phyloP scores from a whole-genome alignment of 2,888 invertebrate genomes.

The Lottia scabra region DNA sequence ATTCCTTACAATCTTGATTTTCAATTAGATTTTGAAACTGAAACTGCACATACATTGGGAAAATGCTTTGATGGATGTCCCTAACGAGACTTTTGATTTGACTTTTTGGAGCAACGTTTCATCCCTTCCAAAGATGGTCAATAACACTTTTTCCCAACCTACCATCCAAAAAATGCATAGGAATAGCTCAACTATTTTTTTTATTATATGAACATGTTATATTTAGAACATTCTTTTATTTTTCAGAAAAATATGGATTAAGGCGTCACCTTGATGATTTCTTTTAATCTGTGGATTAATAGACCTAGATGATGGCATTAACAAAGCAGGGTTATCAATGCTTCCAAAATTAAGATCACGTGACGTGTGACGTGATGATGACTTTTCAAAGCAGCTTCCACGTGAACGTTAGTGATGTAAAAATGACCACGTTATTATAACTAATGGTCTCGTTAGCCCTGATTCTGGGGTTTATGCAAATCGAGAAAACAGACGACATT shows the following conservation, averaged over 20 bases:
- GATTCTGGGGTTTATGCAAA: constrained; percentile 1
- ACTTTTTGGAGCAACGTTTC: too few relatives aligned
- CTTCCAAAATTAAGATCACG: not conserved
- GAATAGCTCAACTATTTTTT: too few relatives aligned
- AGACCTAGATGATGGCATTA: not conserved
- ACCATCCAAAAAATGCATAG: too few relatives aligned
- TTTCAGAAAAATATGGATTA: not conserved
- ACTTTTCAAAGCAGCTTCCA: constrained; percentile 1
- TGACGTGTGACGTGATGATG: constrained; percentile 2
- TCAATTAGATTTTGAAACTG: too few relatives aligned
- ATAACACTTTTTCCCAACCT: too few relatives aligned
- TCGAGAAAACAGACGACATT: not conserved
- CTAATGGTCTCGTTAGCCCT: not conserved
- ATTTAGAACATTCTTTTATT: not conserved
- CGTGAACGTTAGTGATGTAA: not conserved
- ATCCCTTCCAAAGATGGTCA: too few relatives aligned
- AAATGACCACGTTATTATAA: not conserved
- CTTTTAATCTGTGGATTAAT: not conserved
- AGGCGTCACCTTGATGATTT: not conserved
- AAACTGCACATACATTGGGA: too few relatives aligned
- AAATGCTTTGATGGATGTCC: too few relatives aligned
- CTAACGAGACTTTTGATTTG: too few relatives aligned
- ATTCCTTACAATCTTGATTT: too few relatives aligned
- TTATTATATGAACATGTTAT: too few relatives aligned
- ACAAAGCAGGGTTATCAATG: not conserved